Evolutionary conservation across 2,113 vertebrate species (phyloP).

Genomic region (Butorides virescens): DNA sequence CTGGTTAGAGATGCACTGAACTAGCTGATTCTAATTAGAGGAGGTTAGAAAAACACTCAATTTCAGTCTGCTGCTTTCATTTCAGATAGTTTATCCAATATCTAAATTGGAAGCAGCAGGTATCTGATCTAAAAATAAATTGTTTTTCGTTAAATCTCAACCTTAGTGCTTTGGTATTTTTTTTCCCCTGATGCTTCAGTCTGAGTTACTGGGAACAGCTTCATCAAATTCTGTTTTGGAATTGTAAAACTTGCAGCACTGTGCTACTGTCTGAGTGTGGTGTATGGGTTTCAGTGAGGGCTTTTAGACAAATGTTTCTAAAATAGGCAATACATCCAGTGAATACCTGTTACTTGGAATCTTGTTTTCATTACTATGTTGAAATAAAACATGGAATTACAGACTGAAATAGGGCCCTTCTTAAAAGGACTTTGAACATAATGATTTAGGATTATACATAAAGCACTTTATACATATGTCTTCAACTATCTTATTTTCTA

Average conservation of each 20-base stretch:
- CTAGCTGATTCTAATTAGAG: constrained; percentile 54
- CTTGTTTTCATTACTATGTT: not conserved
- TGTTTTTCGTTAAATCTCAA: constrained; percentile 40
- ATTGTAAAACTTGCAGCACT: not conserved
- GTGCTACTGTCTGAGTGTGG: not conserved
- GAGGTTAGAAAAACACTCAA: constrained; percentile 4
- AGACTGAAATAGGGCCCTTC: not conserved
- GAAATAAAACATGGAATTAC: not conserved
- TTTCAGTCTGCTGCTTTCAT: constrained; percentile 43
- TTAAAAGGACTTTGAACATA: not conserved
- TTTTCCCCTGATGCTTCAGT: not conserved
- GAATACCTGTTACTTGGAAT: not conserved
- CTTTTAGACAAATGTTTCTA: not conserved
- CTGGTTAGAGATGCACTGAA: not conserved
- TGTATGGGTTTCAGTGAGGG: not conserved
- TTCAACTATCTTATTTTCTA: not conserved
- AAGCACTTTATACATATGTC: not conserved
- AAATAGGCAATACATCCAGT: not conserved
- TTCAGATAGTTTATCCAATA: constrained; percentile 42
- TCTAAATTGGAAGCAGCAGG: constrained; percentile 70
- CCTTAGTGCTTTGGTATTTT: not conserved
- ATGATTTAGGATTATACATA: not conserved
- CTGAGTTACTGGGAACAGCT: not conserved
- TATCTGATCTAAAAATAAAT: constrained; percentile 70
- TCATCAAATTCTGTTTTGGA: not conserved